A percentile compares a stretch with the other conserved stretches of the same genome.
Evolutionary conservation across 92 coral and sea anemone species (phyloP).

Genomic region (Palythoa grandis): DNA sequence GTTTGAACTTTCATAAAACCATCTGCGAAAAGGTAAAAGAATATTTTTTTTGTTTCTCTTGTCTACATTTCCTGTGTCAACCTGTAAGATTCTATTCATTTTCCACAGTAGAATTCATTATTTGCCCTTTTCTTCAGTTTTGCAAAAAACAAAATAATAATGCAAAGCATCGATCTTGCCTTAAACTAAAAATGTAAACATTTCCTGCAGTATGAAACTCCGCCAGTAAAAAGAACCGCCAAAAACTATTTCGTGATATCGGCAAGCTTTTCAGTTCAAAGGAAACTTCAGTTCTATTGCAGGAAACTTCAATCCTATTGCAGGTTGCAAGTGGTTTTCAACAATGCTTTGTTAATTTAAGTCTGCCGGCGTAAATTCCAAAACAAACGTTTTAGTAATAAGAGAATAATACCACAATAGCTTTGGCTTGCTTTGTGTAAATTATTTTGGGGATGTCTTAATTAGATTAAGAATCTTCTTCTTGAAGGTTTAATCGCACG

Average conservation of each 20-base stretch:
- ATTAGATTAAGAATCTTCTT: background rate
- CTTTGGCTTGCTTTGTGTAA: background rate
- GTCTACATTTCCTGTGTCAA: background rate
- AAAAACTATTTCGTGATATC: background rate
- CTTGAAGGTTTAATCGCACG: slow-evolving; percentile 3
- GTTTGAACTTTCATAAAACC: background rate
- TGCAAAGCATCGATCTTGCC: background rate
- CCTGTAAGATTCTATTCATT: background rate
- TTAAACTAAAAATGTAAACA: background rate
- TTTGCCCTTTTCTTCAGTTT: background rate
- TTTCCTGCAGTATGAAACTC: background rate
- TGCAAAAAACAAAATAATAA: background rate
- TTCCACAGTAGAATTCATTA: background rate
- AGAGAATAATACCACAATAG: background rate
- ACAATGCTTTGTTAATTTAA: background rate
- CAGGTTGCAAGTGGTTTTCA: background rate
- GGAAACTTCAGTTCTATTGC: background rate
- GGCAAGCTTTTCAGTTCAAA: background rate
- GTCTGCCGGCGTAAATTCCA: background rate
- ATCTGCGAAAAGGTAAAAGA: background rate
- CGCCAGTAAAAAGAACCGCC: background rate
- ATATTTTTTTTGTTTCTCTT: background rate
- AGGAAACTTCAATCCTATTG: background rate
- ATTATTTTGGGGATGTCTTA: background rate
- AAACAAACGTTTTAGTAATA: background rate